Percentiles rank a stretch among this genome's conserved stretches.
These are phyloP conservation scores for Drosophila paulistorum DNA, from an alignment of 1,140 invertebrate genomes.

Conservation along the genomic window DNA sequence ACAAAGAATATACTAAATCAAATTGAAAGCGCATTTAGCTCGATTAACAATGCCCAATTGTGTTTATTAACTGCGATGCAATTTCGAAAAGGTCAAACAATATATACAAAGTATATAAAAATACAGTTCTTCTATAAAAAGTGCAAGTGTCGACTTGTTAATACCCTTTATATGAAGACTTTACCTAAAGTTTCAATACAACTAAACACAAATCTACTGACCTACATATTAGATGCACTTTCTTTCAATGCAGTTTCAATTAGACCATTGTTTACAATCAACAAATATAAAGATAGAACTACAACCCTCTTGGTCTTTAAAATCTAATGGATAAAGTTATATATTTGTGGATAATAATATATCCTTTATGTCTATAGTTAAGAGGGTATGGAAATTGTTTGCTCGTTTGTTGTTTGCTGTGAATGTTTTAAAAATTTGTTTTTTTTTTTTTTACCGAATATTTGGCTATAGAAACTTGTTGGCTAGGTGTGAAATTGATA, in stretches of 20 bases:
- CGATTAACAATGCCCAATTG: conserved; percentile 44
- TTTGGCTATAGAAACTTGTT: conserved; percentile 57
- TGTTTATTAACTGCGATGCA: conserved; percentile 49
- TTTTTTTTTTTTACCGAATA: not conserved
- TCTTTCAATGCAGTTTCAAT: too few species aligned
- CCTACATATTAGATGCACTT: too few species aligned
- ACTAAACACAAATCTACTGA: too few species aligned
- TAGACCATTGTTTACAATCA: too few species aligned
- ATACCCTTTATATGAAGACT: not conserved
- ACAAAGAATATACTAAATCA: conserved; percentile 37
- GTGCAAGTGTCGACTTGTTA: not conserved
- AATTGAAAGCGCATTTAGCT: conserved; percentile 20
- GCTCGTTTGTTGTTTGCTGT: conserved; percentile 21
- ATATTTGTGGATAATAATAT: too few species aligned
- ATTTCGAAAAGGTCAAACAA: conserved; percentile 13
- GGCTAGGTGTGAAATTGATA: conserved; percentile 76
- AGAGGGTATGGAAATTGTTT: conserved; percentile 5
- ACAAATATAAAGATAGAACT: too few species aligned
- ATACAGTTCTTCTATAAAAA: not conserved
- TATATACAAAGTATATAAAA: conserved; percentile 11
- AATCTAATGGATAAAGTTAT: too few species aligned
- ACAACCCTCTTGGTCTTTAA: too few species aligned
- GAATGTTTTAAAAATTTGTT: conserved; percentile 1
- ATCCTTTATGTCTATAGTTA: not conserved
- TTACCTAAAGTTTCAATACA: too few species aligned